These are phyloP conservation scores for Chloroclystis v-ata DNA, from an alignment of 2,888 invertebrate genomes.

Conservation along the genomic window DNA sequence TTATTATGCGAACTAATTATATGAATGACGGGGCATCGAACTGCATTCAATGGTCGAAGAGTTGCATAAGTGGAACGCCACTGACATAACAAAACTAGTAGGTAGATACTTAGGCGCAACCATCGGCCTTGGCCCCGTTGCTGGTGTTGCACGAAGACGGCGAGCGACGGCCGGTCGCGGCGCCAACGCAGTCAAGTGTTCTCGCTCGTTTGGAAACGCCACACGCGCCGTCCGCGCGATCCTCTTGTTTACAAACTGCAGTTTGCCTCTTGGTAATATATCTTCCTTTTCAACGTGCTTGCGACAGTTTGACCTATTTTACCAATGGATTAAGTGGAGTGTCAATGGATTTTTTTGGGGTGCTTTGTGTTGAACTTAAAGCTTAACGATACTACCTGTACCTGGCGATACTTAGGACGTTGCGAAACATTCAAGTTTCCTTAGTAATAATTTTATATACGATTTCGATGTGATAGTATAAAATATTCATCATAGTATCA, in stretches of 20 bases:
- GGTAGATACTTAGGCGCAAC: slow-evolving; percentile 41
- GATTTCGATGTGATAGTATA: no score
- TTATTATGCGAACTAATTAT: slow-evolving; percentile 17
- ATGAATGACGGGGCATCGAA: slow-evolving; percentile 55
- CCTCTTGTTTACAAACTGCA: slow-evolving; percentile 27
- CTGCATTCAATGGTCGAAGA: slow-evolving; percentile 61
- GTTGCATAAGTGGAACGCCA: slow-evolving; percentile 75
- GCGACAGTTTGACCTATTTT: no score
- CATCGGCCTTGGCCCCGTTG: slow-evolving; percentile 66
- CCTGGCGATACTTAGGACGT: no score
- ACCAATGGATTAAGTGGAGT: no score
- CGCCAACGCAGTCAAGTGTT: slow-evolving; percentile 32
- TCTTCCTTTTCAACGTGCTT: background rate
- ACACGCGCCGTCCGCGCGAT: slow-evolving; percentile 39
- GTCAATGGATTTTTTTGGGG: no score
- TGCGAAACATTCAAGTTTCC: no score
- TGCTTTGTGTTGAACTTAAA: no score
- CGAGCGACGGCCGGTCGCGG: slow-evolving; percentile 45
- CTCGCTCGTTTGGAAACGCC: slow-evolving; percentile 34
- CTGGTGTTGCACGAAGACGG: slow-evolving; percentile 37
- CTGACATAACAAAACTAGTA: slow-evolving; percentile 67
- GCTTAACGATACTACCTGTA: no score
- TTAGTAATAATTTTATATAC: no score
- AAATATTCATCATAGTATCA: no score
- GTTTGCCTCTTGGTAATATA: slow-evolving; percentile 26